Conservation (phyloP, 2,888 invertebrate species). For the Amiota mariae region DNA sequence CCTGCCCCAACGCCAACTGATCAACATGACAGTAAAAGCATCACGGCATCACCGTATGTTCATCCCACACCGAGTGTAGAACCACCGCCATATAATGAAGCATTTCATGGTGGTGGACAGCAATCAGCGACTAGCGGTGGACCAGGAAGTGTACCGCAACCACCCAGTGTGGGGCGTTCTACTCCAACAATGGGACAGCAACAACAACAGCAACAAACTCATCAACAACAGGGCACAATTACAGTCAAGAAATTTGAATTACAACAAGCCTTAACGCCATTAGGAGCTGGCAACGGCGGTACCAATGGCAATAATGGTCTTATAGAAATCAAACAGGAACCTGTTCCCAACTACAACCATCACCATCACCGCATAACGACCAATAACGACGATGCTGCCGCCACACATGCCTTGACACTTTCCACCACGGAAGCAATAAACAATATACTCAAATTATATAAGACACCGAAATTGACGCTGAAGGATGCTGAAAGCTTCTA, state of each 20-base stretch:
- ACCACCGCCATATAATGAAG: conserved; percentile 68
- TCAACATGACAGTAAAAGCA: conserved; percentile 73
- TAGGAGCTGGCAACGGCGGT: conserved; percentile 31
- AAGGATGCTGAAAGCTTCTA: conserved; percentile 86
- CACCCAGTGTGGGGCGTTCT: conserved; percentile 58
- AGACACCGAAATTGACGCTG: conserved; percentile 85
- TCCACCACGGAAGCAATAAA: conserved; percentile 62
- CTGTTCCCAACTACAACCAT: conserved; percentile 39
- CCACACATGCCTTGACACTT: conserved; percentile 27
- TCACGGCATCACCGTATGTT: conserved; percentile 73
- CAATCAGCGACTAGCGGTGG: conserved; percentile 36
- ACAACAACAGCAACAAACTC: conserved; percentile 36
- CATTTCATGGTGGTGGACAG: conserved; percentile 53
- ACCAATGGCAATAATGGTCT: background rate
- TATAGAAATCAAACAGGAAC: conserved; percentile 53
- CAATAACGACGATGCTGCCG: background rate
- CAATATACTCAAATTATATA: conserved; percentile 74
- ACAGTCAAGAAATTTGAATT: conserved; percentile 69
- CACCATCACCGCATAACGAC: background rate
- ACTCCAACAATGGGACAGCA: conserved; percentile 44
- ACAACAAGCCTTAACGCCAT: conserved; percentile 50
- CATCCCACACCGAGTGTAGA: conserved; percentile 72
- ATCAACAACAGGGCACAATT: conserved; percentile 58
- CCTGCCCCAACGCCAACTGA: conserved; percentile 74
- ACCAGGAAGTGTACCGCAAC: conserved; percentile 64